These are phyloP conservation scores for Sebastes itinus DNA, from an alignment of 2,797 vertebrate genomes.

Conservation along the genomic window DNA sequence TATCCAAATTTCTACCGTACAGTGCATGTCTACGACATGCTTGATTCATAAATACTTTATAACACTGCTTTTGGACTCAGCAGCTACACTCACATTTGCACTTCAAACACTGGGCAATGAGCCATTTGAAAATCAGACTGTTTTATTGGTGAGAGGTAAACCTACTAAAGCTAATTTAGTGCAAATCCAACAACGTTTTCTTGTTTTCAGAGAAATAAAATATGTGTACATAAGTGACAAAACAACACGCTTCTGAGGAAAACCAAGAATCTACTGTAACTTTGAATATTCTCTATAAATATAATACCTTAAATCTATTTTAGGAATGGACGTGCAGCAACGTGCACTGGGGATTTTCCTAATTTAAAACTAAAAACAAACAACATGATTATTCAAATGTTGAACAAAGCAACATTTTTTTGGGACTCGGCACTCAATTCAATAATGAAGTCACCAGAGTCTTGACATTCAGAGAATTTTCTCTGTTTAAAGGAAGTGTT, in stretches of 20 bases:
- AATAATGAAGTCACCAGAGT: background rate
- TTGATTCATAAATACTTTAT: conserved; percentile 12
- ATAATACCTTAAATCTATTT: background rate
- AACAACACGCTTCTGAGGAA: background rate
- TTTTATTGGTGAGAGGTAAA: background rate
- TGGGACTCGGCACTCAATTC: background rate
- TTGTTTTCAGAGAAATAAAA: conserved; percentile 3
- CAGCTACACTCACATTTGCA: conserved; percentile 7
- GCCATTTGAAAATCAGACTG: conserved; percentile 1
- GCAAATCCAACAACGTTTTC: background rate
- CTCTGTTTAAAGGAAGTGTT: background rate
- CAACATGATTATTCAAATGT: background rate
- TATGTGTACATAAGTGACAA: background rate
- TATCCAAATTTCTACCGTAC: background rate
- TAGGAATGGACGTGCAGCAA: background rate
- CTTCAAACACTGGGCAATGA: conserved; percentile 10
- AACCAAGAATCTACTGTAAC: background rate
- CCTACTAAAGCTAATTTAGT: background rate
- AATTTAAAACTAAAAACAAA: background rate
- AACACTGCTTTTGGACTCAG: background rate
- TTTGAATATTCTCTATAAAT: background rate
- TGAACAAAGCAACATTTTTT: background rate
- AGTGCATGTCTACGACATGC: background rate
- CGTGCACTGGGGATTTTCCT: background rate
- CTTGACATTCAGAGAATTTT: background rate